Conservation (phyloP, 1,140 invertebrate genomes). For the Anadara kagoshimensis region DNA sequence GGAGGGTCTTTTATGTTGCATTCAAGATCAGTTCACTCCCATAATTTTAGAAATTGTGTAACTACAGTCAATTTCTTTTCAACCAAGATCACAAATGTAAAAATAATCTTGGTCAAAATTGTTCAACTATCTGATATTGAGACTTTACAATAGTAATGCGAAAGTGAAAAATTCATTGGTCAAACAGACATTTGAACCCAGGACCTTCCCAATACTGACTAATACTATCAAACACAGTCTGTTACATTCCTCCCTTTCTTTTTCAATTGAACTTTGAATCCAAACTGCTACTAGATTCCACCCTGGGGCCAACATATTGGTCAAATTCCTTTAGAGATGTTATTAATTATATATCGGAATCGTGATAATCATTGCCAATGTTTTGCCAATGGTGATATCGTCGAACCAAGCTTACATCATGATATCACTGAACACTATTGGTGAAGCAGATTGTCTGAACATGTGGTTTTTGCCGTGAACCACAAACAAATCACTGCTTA, state of each 20-base stretch:
- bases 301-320: too few species aligned
- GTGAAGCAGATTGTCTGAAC: too few species aligned
- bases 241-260: background rate
- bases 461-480: too few species aligned
- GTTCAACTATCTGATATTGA: too few species aligned
- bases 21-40: background rate
- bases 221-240: background rate
- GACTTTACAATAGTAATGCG: background rate
- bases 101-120: background rate
- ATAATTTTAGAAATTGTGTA: background rate
- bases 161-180: background rate
- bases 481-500: too few species aligned
- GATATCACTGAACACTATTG: too few species aligned
- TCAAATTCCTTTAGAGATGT: too few species aligned
- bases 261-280: background rate
- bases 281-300: too few species aligned
- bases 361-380: too few species aligned
- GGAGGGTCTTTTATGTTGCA: background rate
- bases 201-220: background rate
- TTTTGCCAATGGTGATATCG: too few species aligned
- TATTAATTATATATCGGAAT: too few species aligned
- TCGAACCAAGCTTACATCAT: too few species aligned
- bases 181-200: background rate
- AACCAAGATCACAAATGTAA: background rate
- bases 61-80: background rate